These are phyloP conservation scores for Dicentrarchus labrax DNA, from an alignment of 2,113 vertebrate genomes.

Conservation along the genomic window DNA sequence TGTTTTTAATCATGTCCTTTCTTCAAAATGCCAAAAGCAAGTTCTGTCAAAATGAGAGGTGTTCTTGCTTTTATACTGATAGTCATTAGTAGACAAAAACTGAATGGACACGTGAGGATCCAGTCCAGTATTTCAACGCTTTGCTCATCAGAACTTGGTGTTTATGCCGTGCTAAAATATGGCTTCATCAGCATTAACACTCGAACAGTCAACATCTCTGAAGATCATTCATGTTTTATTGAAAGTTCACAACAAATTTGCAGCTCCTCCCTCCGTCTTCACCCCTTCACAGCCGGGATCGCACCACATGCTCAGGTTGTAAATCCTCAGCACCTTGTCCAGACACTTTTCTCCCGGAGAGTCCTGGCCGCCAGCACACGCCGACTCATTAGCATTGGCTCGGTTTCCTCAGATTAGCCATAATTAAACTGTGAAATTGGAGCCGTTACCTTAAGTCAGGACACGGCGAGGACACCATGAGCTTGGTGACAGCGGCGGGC, in stretches of 20 bases:
- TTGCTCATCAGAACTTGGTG: neutral
- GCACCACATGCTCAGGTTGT: slow-evolving; percentile 46
- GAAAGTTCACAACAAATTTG: neutral
- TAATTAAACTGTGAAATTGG: slow-evolving; percentile 98
- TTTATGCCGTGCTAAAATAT: neutral
- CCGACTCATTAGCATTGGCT: slow-evolving; percentile 90
- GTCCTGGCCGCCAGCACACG: slow-evolving; percentile 63
- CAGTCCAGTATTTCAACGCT: neutral
- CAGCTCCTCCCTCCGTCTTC: neutral
- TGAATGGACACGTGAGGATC: neutral
- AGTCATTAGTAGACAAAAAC: neutral
- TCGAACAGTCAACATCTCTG: neutral
- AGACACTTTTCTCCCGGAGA: slow-evolving; percentile 72
- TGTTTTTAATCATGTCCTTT: slow-evolving; percentile 12
- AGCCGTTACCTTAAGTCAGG: slow-evolving; percentile 88
- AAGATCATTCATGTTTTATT: neutral
- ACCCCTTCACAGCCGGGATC: neutral
- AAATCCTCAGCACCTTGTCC: slow-evolving; percentile 65
- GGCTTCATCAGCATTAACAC: neutral
- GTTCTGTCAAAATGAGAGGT: slow-evolving; percentile 1
- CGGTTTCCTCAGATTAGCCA: slow-evolving; percentile 90
- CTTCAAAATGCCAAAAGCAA: slow-evolving; percentile 24
- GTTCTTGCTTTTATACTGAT: neutral
- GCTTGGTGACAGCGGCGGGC: slow-evolving; percentile 41
- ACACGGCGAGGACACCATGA: slow-evolving; percentile 79